Evolutionary conservation across 2,113 vertebrate species (phyloP), one percentile per base, ranked within the genome.

Genomic region (Todiramphus saurophagus): DNA sequence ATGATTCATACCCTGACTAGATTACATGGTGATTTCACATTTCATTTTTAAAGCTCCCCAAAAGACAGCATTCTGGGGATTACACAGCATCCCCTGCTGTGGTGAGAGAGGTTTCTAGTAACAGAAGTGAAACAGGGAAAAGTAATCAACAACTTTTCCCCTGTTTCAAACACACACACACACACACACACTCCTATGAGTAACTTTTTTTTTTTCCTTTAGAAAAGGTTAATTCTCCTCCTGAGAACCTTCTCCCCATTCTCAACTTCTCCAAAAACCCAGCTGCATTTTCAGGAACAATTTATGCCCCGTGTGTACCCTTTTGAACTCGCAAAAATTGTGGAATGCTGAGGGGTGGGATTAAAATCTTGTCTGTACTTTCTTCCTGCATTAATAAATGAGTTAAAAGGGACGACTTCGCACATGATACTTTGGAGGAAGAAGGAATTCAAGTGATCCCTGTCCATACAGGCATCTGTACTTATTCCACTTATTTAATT

Each of bases 11-110:
- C 44, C 62, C 58, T 91, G 74, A 70, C 82, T 75, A 63, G 58
- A 87, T 87, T 84, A 89, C 73, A 73, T 0, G 3, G 63, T 85
- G 74, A 89, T 96, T 83, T 94, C 83, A 56, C 24, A 39, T 82
- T 94, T 82, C 33, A 48, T 82, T 78, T 92, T 95, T 75, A 91
- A 93, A 91, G 62, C 55, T 93, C 74, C 44, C 74, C 75, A 35
- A 64, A 84, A 81, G 43, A 15, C 51, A n/a, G 60, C 21, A 37
- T 92, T 87, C 46, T 48, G 48, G 62, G 50, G 53, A 75, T 92
- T 87, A 78, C 17, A 56, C 14, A 60, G 55, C 77, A 62, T 72
- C 39, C 41, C 60, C 69, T 78, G 69, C 87, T 89, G 77, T 17
- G 53, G 51, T 81, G 48, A 84, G 91, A 82, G 92, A 89, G 66